These are phyloP conservation scores for Imbricaverruca yamaguchii DNA, from an alignment of 2,888 invertebrate species.

Conservation along the genomic window DNA sequence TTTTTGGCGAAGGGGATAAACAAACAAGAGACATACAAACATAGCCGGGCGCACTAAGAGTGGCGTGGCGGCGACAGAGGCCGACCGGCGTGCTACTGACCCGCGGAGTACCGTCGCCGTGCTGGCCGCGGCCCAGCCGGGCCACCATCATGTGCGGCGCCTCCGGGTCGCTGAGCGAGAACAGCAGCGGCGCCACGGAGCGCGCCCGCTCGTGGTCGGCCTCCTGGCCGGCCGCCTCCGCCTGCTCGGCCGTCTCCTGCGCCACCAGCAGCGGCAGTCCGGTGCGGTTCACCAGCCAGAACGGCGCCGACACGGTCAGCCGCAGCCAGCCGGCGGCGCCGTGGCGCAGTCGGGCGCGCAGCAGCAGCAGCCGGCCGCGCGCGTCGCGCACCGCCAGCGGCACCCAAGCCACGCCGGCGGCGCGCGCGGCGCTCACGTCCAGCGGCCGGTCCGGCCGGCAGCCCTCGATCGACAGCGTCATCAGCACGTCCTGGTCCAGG, in stretches of 20 bases:
- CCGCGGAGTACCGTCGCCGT: slow-evolving; percentile 49
- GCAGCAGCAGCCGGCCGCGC: slow-evolving; percentile 48
- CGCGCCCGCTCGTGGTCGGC: slow-evolving; percentile 91
- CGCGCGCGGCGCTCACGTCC: neutral
- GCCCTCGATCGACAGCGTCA: neutral
- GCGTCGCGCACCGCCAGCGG: slow-evolving; percentile 67
- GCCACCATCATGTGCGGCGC: slow-evolving; percentile 62
- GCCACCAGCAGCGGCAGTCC: slow-evolving; percentile 91
- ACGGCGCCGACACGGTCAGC: slow-evolving; percentile 73
- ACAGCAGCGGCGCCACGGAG: slow-evolving; percentile 84
- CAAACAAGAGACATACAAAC: too few relatives aligned
- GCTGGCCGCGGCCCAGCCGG: slow-evolving; percentile 63
- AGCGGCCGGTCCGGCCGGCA: slow-evolving; percentile 13
- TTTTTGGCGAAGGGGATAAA: too few relatives aligned
- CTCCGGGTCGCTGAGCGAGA: slow-evolving; percentile 86
- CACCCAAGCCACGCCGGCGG: slow-evolving; percentile 5
- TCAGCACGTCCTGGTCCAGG: slow-evolving; percentile 9
- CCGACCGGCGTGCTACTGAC: slow-evolving; percentile 40
- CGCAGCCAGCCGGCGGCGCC: slow-evolving; percentile 37
- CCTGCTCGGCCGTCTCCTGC: slow-evolving; percentile 67
- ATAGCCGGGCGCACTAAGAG: too few relatives aligned
- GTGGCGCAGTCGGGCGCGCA: slow-evolving; percentile 21
- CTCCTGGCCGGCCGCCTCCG: slow-evolving; percentile 65
- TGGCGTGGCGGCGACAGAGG: too few relatives aligned
- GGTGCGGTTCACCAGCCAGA: slow-evolving; percentile 93